These are phyloP conservation scores for Leptocoma aspasia DNA, from an alignment of 2,113 vertebrate species.

Conservation along the genomic window DNA sequence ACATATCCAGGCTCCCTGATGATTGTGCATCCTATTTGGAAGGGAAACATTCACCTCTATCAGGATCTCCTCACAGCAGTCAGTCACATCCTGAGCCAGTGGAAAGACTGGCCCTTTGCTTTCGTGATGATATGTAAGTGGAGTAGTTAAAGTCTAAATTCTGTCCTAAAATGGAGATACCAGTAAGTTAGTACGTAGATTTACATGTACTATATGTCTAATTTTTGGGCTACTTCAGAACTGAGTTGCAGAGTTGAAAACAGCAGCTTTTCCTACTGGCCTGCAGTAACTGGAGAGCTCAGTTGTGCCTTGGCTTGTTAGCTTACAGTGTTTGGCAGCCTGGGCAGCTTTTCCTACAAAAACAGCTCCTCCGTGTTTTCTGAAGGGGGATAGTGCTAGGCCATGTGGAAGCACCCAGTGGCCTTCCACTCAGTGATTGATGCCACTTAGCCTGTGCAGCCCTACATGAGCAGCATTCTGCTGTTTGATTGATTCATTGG, in stretches of 20 bases:
- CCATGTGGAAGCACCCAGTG: neutral
- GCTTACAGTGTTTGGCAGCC: neutral
- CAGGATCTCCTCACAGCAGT: neutral
- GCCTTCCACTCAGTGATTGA: neutral
- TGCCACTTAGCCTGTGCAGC: neutral
- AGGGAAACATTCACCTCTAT: slow-evolving; percentile 47
- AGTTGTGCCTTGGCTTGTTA: neutral
- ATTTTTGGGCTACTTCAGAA: neutral
- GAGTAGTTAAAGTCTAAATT: neutral
- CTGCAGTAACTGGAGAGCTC: neutral
- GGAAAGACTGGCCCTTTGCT: slow-evolving; percentile 77
- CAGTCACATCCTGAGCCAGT: slow-evolving; percentile 58
- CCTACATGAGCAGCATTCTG: neutral
- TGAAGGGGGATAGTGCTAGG: neutral
- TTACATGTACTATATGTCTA: neutral
- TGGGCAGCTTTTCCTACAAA: neutral
- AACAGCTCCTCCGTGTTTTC: neutral
- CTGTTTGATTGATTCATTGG: neutral
- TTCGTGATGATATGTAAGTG: slow-evolving; percentile 86
- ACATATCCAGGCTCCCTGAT: slow-evolving; percentile 70
- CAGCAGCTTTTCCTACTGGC: neutral
- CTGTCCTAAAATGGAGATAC: neutral
- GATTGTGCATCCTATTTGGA: slow-evolving; percentile 83
- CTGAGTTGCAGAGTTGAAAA: neutral
- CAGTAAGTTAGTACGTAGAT: neutral